Conservation (phyloP, 2,888 invertebrate genomes). For the Plebejus melissa region DNA sequence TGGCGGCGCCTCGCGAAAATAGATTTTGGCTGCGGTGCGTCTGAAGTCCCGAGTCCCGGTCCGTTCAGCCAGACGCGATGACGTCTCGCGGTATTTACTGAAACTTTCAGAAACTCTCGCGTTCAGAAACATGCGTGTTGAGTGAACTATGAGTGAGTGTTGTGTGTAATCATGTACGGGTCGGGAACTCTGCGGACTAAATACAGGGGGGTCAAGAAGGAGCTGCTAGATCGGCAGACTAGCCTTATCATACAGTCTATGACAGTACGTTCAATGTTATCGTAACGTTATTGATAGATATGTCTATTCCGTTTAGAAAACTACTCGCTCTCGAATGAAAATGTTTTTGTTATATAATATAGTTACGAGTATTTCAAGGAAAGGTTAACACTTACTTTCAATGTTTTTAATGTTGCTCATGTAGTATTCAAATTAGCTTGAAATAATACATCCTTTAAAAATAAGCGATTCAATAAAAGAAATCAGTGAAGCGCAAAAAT, state of each 20-base stretch:
- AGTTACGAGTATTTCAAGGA: neutral
- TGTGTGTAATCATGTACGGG: conserved; percentile 66
- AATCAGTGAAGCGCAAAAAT: neutral
- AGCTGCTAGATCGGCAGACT: conserved; percentile 85
- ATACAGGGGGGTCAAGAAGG: conserved; percentile 89
- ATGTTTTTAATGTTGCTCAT: neutral
- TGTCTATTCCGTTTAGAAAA: neutral
- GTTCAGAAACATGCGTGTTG: conserved; percentile 28
- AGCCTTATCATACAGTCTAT: conserved; percentile 86
- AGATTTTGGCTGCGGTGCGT: conserved; percentile 73
- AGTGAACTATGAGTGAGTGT: conserved; percentile 41
- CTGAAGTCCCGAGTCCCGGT: conserved; percentile 66
- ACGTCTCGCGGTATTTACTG: conserved; percentile 45
- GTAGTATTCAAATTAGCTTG: neutral
- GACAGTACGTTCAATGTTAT: conserved; percentile 83
- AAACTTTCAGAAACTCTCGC: conserved; percentile 1
- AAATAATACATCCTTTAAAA: neutral
- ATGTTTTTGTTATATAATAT: conserved; percentile 8
- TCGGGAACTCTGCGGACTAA: conserved; percentile 80
- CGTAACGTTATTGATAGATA: neutral
- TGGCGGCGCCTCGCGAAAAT: conserved; percentile 77
- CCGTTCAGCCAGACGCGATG: conserved; percentile 61
- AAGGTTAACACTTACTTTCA: neutral
- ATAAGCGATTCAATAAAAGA: neutral
- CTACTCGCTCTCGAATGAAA: neutral